These are phyloP conservation scores for Semnornis frantzii DNA, from an alignment of 2,113 vertebrate species.

Conservation along the genomic window DNA sequence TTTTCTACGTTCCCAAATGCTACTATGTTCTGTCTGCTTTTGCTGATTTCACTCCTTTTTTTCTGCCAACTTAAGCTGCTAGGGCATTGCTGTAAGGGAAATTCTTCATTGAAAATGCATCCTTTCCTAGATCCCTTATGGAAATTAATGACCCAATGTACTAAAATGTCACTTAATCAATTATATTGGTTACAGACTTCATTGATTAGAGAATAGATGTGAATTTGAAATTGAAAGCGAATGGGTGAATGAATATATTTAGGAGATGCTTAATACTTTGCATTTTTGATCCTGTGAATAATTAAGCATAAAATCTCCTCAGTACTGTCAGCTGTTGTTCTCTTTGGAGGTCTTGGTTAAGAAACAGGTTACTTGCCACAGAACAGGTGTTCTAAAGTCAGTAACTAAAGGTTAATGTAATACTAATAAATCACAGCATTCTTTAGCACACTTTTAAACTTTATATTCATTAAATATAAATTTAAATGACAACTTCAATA, in stretches of 20 bases:
- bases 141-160: slow-evolving; percentile 6
- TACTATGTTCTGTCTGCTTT: slow-evolving; percentile 43
- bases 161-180: background rate
- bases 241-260: background rate
- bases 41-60: slow-evolving; percentile 76
- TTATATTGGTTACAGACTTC: background rate
- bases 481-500: background rate
- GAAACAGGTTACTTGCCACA: background rate
- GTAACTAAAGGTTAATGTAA: background rate
- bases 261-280: background rate
- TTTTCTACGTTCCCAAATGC: slow-evolving; percentile 67
- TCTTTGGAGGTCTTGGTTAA: background rate
- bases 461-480: background rate
- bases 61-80: slow-evolving; percentile 62
- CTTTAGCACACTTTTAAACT: background rate
- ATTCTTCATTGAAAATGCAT: background rate
- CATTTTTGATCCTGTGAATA: background rate
- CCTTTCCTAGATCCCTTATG: background rate
- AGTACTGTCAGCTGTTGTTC: background rate
- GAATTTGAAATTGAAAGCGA: background rate
- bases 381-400: background rate
- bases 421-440: background rate
- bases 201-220: background rate
- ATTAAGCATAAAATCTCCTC: background rate
- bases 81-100: slow-evolving; percentile 11